phyloP scores from a whole-genome alignment of 2,113 vertebrate species.

The Myxocyprinus asiaticus region DNA sequence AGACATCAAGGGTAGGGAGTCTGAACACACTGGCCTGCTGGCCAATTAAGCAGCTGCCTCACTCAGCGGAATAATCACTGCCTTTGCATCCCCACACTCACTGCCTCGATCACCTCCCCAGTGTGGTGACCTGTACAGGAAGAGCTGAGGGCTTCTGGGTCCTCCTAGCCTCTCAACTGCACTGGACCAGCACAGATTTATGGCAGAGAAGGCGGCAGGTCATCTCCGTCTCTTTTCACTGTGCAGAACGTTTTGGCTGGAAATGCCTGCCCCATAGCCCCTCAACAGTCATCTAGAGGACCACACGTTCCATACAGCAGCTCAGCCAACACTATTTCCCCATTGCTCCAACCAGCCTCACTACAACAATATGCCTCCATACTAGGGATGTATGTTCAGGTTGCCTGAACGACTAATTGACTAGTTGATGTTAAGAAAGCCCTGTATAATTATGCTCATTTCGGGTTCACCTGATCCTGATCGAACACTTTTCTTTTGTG shows the following conservation, averaged over 20 bases:
- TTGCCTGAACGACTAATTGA: no score
- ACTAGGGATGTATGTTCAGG: no score
- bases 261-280: conserved; percentile 30
- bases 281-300: conserved; percentile 18
- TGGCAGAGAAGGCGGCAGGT: conserved; percentile 37
- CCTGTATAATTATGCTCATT: no score
- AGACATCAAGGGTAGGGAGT: conserved; percentile 13
- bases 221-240: conserved; percentile 12
- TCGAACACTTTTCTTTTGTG: no score
- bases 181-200: conserved; percentile 44
- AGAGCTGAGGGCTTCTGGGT: conserved; percentile 18
- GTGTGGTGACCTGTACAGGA: conserved; percentile 16
- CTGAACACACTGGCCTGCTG: neutral
- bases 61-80: conserved; percentile 27
- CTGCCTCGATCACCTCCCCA: neutral
- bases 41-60: conserved; percentile 20
- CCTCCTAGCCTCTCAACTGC: conserved; percentile 22
- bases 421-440: no score
- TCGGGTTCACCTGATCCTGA: no score
- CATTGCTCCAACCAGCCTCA: neutral
- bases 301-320: neutral
- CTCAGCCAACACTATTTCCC: neutral
- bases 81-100: conserved; percentile 2
- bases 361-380: neutral
- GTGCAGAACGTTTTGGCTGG: conserved; percentile 2